Conservation (phyloP, 2,797 vertebrate genomes). For the Cichlasoma orientale region DNA sequence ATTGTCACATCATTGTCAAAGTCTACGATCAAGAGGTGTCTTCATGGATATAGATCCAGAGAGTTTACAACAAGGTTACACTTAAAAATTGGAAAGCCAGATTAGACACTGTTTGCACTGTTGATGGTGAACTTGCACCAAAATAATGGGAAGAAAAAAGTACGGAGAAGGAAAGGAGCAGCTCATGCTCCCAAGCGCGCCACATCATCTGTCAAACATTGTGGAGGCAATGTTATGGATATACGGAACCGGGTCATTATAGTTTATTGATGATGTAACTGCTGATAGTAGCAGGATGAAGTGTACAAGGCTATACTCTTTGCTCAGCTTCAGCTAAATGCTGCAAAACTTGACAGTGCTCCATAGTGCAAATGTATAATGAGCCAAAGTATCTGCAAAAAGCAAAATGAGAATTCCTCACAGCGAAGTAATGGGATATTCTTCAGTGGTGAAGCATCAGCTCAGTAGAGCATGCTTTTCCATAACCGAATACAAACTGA, state of each 20-base stretch:
- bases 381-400: not conserved
- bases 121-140: not conserved
- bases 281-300: not conserved
- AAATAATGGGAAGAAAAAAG: no score
- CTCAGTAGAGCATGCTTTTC: not conserved
- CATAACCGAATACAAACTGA: not conserved
- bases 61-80: not conserved
- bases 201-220: not conserved
- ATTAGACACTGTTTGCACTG: not conserved
- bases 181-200: rapidly evolving
- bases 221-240: not conserved
- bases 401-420: not conserved
- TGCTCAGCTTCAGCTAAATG: not conserved
- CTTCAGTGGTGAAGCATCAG: not conserved
- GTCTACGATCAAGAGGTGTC: not conserved
- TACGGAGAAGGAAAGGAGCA: not conserved
- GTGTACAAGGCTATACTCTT: not conserved
- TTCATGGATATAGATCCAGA: not conserved
- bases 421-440: not conserved
- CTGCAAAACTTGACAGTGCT: not conserved
- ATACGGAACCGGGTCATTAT: not conserved
- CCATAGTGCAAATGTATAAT: not conserved
- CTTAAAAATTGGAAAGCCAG: rapidly evolving
- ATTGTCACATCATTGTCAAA: not conserved
- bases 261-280: not conserved